Evolutionary conservation across 2,113 vertebrate genomes (phyloP), one percentile per base, ranked within the genome.

Genomic region (Labrus mixtus): DNA sequence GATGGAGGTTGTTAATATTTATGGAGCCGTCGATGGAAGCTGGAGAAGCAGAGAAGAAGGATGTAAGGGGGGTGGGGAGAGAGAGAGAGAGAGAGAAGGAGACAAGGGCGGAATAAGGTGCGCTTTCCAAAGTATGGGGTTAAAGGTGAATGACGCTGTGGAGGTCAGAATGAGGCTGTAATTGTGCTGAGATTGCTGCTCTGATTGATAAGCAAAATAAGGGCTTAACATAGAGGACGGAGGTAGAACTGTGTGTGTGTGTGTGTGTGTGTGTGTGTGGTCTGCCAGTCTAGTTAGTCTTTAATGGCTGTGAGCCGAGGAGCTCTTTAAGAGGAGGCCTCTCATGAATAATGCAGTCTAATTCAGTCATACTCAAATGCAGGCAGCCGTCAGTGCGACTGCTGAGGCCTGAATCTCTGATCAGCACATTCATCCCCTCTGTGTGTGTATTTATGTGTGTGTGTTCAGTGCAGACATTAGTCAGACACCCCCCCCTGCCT

Each of bases 291-390:
- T 80, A 56, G 48, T 87, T 81, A 84, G 78, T 71, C 73, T 90
- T 87, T 90, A 89, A 91, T 91, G 89, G 85, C 85, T 43, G 78
- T 3, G 79, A 43, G 56, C 68, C 53, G 81, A 73, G 78, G 51
- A 43, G 57, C 71, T 89, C 80, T 82, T 90, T 76, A 73, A 83
- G 66, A 78, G 69, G 74, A 81, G 67, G 64, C 69, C 76, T 70
- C 83, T 76, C 87, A 88, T 94, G 80, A 94, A 93, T 93, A 87
- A 92, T 92, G 84, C 82, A 91, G 51, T 46, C 36, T 64, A 20
- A 59, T 75, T 78, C 73, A 76, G 84, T 73, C 65, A 65, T 53
- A 53, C 69, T 54, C 53, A 76, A 66, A 68, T 13, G 41, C 62
- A 69, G 70, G 58, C 62, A 73, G 69, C 66, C 56, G 74, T 82